Evolutionary conservation across 1,140 invertebrate species (phyloP), one percentile per base, ranked within the genome.

Genomic region (Cyclina sinensis): DNA sequence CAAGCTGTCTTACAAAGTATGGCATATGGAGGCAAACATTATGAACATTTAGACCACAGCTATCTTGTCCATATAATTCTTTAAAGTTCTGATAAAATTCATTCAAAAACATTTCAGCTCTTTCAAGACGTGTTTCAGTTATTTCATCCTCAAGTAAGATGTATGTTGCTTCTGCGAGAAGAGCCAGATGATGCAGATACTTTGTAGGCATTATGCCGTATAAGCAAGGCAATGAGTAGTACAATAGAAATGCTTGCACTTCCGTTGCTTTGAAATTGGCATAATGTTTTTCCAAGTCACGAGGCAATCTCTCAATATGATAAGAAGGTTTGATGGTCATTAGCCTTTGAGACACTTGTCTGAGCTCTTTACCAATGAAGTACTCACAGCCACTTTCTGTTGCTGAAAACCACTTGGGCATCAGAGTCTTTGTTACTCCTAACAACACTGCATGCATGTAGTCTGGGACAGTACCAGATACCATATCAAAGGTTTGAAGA

Each of bases 401-500:
- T 43, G 70, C 37, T n/a, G 85, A 86, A 48, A 86, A 65, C 70
- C 85, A 86, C 30, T 86, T 86, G 57, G 21, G n/a, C 74, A 86
- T 68, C 32, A 86, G 39, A 27, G 74, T 86, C 18, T 86, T 86
- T 24, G 37, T 68, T 46, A 79, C 27, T 16, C 74, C 59, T 30
- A 86, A 24, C 21, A 86, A 79, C 32, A 86, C 73, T 30, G 21
- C 73, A 68, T 86, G 85, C 85, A 86, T 86, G 27, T 86, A 86
- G 30, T 86, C 85, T 27, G 73, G 85, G 11, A 86, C 73, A 16
- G 43, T 68, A 11, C 48, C 85, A 1, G 30, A 43, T 30, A 86
- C 54, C 54, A 86, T 43, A 68, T 78, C 85, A 86, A 86, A 86
- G 14, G 48, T 16, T 2, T 79, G 16, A n/a, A 86, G 43, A 86